These are phyloP conservation scores for Macrophya alboannulata DNA, from an alignment of 2,888 invertebrate species.

Conservation along the genomic window DNA sequence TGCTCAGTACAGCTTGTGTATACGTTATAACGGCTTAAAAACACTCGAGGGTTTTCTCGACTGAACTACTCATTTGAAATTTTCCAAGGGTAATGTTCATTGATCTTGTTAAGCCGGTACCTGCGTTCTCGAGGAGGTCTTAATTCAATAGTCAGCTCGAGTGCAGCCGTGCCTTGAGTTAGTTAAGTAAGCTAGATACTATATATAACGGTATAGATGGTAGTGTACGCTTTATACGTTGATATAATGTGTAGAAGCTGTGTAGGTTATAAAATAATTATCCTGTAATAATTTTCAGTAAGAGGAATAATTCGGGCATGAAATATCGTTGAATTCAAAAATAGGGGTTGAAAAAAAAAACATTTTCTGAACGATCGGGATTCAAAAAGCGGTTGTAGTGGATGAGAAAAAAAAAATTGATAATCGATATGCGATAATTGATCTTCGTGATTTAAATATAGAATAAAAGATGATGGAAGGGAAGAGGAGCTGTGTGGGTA, in stretches of 20 bases:
- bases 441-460: no score
- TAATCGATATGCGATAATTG: no score
- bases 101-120: slow-evolving; percentile 43
- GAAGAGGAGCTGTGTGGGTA: no score
- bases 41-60: slow-evolving; percentile 33
- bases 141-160: slow-evolving; percentile 53
- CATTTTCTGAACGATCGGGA: no score
- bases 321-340: no score
- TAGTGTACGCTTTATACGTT: background rate
- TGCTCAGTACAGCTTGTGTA: background rate
- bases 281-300: no score
- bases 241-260: no score
- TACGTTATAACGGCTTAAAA: background rate
- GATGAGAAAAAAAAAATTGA: no score
- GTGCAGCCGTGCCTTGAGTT: slow-evolving; percentile 50
- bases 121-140: slow-evolving; percentile 45
- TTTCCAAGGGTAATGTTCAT: slow-evolving; percentile 54
- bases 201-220: background rate
- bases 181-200: slow-evolving; percentile 17
- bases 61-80: slow-evolving; percentile 42
- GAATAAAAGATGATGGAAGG: no score
- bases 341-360: no score
- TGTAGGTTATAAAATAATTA: background rate
- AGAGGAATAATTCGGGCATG: no score
- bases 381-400: no score